Evolutionary conservation across 35 echinoderm and acorn worm species (phyloP).

Genomic region (Nesometra sesokonis): DNA sequence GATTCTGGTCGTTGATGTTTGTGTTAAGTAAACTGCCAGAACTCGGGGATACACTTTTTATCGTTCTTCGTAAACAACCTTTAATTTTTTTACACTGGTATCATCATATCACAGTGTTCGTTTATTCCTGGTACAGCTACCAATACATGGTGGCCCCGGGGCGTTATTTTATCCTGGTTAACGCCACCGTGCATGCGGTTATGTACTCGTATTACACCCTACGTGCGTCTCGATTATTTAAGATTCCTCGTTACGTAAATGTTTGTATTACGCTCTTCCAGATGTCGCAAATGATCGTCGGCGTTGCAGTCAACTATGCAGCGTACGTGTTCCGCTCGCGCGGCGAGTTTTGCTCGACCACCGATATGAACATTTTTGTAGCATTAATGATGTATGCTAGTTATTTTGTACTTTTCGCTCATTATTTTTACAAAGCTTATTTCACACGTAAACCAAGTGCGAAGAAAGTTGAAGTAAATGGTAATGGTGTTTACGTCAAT

Average conservation of each 20-base stretch:
- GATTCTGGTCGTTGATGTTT: slow-evolving; percentile 80
- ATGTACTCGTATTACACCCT: slow-evolving; percentile 97
- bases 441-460: slow-evolving; percentile 9
- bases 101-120: slow-evolving; percentile 82
- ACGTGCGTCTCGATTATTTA: slow-evolving; percentile 46
- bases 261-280: slow-evolving; percentile 81
- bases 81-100: slow-evolving; percentile 98
- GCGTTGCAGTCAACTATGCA: slow-evolving; percentile 49
- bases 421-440: slow-evolving; percentile 95
- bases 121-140: slow-evolving; percentile 78
- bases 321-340: slow-evolving; percentile 42
- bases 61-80: slow-evolving; percentile 86
- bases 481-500: slow-evolving; percentile 9
- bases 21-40: slow-evolving; percentile 81
- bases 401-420: slow-evolving; percentile 85
- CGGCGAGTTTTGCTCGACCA: slow-evolving; percentile 60
- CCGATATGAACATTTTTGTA: slow-evolving; percentile 51
- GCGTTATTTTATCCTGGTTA: slow-evolving; percentile 77
- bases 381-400: slow-evolving; percentile 84
- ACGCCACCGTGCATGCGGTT: slow-evolving; percentile 68
- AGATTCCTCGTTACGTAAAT: slow-evolving; percentile 56
- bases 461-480: slow-evolving; percentile 1
- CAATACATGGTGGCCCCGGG: slow-evolving; percentile 55
- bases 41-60: slow-evolving; percentile 85
- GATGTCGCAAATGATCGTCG: slow-evolving; percentile 89